phyloP scores from a whole-genome alignment of 2,888 invertebrate genomes.

The Automeris io region DNA sequence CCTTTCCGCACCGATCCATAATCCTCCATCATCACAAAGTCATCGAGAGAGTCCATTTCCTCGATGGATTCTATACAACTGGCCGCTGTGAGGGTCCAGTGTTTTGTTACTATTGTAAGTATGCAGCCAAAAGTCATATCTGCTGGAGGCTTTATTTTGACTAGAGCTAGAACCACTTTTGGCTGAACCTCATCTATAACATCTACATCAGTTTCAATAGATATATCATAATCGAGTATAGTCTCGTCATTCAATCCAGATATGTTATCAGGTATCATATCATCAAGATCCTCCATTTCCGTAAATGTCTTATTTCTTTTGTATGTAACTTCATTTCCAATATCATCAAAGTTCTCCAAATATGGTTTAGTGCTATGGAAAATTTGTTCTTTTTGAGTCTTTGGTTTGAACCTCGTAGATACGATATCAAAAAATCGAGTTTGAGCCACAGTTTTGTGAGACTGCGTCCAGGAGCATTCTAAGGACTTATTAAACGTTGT shows the following conservation, averaged over 20 bases:
- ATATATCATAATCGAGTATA: too few species aligned
- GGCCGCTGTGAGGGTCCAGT: conserved; percentile 56
- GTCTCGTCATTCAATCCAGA: neutral
- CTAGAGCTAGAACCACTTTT: conserved; percentile 38
- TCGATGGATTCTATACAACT: conserved; percentile 58
- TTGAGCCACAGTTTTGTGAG: conserved; percentile 34
- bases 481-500: conserved; percentile 14
- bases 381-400: neutral
- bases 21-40: conserved; percentile 46
- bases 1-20: conserved; percentile 28
- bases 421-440: conserved; percentile 33
- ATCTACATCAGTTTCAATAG: conserved; percentile 16
- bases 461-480: conserved; percentile 53
- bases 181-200: conserved; percentile 21
- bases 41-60: conserved; percentile 49
- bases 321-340: neutral
- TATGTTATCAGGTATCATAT: neutral
- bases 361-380: neutral
- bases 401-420: neutral
- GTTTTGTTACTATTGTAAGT: conserved; percentile 38
- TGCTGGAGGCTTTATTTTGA: conserved; percentile 37
- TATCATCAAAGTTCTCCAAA: neutral
- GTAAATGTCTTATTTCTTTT: neutral
- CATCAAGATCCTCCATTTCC: neutral
- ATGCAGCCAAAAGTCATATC: conserved; percentile 51